Percentiles rank a stretch among this genome's conserved stretches.
These are phyloP conservation scores for Oenanthe oenanthe DNA, from an alignment of 2,113 vertebrate genomes.

Conservation along the genomic window DNA sequence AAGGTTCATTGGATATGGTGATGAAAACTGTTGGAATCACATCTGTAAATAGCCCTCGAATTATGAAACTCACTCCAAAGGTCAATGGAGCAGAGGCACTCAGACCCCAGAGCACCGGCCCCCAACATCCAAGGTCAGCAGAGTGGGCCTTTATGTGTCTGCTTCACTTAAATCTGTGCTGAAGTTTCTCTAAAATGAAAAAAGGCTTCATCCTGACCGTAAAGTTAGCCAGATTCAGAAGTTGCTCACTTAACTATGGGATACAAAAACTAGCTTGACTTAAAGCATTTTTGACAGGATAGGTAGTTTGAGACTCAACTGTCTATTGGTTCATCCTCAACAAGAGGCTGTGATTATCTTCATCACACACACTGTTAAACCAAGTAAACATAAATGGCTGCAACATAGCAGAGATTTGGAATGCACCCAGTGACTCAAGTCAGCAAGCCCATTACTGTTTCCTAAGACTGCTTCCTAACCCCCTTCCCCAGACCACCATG, in stretches of 20 bases:
- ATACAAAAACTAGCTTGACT: background rate
- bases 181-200: background rate
- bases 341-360: background rate
- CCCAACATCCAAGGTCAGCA: rapidly evolving
- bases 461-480: background rate
- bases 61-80: background rate
- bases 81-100: background rate
- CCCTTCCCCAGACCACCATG: rapidly evolving
- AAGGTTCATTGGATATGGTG: rapidly evolving
- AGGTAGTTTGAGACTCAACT: background rate
- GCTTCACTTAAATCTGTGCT: background rate
- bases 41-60: background rate
- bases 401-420: background rate
- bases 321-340: background rate
- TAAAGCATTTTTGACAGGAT: background rate
- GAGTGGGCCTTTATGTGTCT: rapidly evolving
- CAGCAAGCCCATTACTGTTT: background rate
- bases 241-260: rapidly evolving
- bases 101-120: rapidly evolving
- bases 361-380: background rate
- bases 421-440: rapidly evolving
- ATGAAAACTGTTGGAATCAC: background rate
- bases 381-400: background rate
- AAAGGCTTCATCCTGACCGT: background rate
- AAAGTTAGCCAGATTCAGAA: background rate